Evolutionary conservation across 2,888 invertebrate species (phyloP), one percentile per base, ranked within the genome.

Genomic region (Ichneumoninae sp.): DNA sequence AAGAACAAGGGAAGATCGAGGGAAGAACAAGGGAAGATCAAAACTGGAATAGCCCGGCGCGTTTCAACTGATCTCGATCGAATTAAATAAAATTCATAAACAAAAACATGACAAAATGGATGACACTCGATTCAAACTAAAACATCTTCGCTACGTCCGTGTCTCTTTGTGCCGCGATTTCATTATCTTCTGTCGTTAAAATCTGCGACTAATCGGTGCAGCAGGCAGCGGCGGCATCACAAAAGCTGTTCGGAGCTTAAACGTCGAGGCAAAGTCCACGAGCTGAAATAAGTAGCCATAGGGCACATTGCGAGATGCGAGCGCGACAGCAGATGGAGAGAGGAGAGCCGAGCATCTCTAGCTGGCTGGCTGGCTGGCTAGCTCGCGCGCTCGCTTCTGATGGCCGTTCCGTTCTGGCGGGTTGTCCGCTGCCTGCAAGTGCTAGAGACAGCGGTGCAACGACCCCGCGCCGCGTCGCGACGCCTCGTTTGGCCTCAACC

Each of bases 401-500:
- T 71, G 70, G 40, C 76, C 65, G 81, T 71, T 60, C 75, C 76
- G 76, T 65, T 33, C 65, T 80, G 66, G 65, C 74, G 57, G 30
- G 40, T 60, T 19, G 65, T 52, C 47, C 57, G 57, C 60, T 71
- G 80, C 66, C 40, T 10, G 40, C 40, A 70, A 78, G 74, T 80
- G 76, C 77, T 81, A 70, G 77, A 74, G 78, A 81, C 78, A 81
- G 78, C 78, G 81, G 84, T 84, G 84, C 84, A 84, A 84, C 81
- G 84, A 84, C 84, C 84, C 84, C 84, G 84, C 84, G 83, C 84
- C 79, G 81, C 70, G 92, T 91, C 68, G 90, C 90, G 78, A 88
- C 89, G 72, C 91, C 91, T 71, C 89, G 84, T 70, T 91, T 90
- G 78, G 77, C 84, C 87, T 66, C 89, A 82, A 82, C 84, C 77